A percentile compares a stretch with the other conserved stretches of the same genome.
These are phyloP conservation scores for Scelioninae gen. 2 DNA, from an alignment of 2,888 invertebrate genomes.

Conservation along the genomic window DNA sequence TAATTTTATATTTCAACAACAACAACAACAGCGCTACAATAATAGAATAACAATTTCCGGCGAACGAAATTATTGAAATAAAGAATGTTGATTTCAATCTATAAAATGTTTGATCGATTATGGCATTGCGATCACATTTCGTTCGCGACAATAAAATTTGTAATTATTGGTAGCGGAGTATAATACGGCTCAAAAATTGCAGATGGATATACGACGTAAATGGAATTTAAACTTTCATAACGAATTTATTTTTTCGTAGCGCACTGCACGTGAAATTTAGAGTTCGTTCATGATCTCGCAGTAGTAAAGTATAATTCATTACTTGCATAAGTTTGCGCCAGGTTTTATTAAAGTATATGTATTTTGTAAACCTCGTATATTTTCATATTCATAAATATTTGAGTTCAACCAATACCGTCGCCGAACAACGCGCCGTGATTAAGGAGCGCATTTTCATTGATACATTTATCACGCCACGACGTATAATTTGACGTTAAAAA, in stretches of 20 bases:
- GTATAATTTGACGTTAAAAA: conserved; percentile 57
- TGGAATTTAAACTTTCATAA: conserved; percentile 59
- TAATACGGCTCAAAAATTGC: conserved; percentile 15
- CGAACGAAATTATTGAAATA: too few relatives aligned
- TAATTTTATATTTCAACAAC: too few relatives aligned
- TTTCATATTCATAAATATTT: conserved; percentile 59
- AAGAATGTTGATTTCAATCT: too few relatives aligned
- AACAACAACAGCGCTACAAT: too few relatives aligned
- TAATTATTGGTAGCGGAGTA: too few relatives aligned
- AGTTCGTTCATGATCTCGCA: conserved; percentile 54
- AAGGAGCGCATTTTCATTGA: conserved; percentile 55
- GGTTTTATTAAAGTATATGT: conserved; percentile 57
- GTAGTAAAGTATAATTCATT: conserved; percentile 57
- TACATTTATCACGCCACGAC: conserved; percentile 49
- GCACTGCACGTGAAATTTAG: conserved; percentile 42
- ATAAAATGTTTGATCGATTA: too few relatives aligned
- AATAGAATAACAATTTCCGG: too few relatives aligned
- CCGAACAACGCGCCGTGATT: conserved; percentile 50
- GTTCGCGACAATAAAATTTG: too few relatives aligned
- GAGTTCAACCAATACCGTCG: conserved; percentile 46
- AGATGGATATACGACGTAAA: conserved; percentile 49
- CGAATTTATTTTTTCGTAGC: conserved; percentile 56
- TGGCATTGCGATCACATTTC: too few relatives aligned
- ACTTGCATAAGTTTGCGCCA: conserved; percentile 50
- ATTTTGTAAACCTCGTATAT: conserved; percentile 54